Evolutionary conservation across 1,140 invertebrate species (phyloP).

Genomic region (Euwallacea fornicatus): DNA sequence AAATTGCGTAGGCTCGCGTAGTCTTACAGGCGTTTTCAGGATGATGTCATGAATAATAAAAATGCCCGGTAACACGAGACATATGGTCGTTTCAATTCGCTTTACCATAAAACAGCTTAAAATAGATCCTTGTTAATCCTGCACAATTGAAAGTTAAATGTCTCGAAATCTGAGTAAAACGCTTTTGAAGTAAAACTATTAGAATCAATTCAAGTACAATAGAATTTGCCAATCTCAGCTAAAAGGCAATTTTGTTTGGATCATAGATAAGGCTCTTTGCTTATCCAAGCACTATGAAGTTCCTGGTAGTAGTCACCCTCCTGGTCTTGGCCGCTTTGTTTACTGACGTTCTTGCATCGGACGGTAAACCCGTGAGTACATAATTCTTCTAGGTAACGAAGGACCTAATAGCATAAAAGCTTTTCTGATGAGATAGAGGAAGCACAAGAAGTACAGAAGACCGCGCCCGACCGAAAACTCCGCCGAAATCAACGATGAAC

Average conservation of each 20-base stretch:
- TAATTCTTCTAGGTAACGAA: neutral
- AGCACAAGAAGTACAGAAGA: slow-evolving; percentile 31
- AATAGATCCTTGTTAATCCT: neutral
- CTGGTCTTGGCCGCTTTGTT: slow-evolving; percentile 33
- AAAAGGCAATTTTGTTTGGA: no score
- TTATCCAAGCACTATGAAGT: slow-evolving; percentile 42
- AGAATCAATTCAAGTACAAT: no score
- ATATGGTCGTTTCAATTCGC: neutral
- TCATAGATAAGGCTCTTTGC: neutral
- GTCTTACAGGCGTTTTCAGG: neutral
- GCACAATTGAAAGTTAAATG: no score
- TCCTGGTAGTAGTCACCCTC: slow-evolving; percentile 33
- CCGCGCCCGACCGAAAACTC: neutral
- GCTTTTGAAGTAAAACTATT: no score
- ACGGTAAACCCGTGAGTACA: slow-evolving; percentile 41
- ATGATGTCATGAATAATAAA: slow-evolving; percentile 14
- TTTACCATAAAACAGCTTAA: slow-evolving; percentile 15
- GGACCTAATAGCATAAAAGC: slow-evolving; percentile 12
- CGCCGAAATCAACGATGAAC: slow-evolving; percentile 8
- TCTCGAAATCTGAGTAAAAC: no score
- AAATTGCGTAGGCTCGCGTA: neutral
- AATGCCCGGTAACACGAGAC: slow-evolving; percentile 5
- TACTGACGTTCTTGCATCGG: slow-evolving; percentile 31
- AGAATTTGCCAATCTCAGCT: no score
- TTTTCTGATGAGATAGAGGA: slow-evolving; percentile 14